Percentiles rank a stretch among this genome's conserved stretches.
phyloP scores from a whole-genome alignment of 2,797 vertebrate genomes.

The Paramormyrops hopkinsi region DNA sequence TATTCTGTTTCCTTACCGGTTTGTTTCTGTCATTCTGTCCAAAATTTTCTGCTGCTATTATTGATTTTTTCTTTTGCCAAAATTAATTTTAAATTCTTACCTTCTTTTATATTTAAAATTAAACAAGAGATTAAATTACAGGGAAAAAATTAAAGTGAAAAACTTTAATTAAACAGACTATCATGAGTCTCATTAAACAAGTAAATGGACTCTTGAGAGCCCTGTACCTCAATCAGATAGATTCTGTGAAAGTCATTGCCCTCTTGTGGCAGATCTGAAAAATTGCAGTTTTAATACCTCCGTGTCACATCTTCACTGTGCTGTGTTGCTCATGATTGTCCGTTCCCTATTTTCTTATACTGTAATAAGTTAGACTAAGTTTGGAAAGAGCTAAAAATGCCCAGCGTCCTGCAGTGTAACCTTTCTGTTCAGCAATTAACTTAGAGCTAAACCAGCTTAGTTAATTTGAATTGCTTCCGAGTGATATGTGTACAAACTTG shows the following conservation, averaged over 20 bases:
- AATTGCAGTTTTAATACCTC: background rate
- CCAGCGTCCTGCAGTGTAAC: background rate
- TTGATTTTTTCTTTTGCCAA: background rate
- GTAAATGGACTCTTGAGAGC: conserved; percentile 38
- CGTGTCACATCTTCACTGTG: background rate
- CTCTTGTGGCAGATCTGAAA: conserved; percentile 49
- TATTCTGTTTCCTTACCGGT: background rate
- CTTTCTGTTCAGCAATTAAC: background rate
- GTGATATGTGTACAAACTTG: background rate
- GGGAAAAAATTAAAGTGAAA: conserved; percentile 54
- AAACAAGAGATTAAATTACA: conserved; percentile 60
- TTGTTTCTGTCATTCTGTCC: background rate
- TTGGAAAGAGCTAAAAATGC: background rate
- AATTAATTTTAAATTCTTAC: conserved; percentile 48
- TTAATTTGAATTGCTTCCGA: conserved; percentile 1
- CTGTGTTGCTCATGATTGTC: background rate
- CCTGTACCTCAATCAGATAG: conserved; percentile 9
- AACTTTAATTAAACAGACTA: conserved; percentile 61
- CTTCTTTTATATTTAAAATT: conserved; percentile 58
- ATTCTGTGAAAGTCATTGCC: conserved; percentile 46
- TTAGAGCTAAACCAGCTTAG: background rate
- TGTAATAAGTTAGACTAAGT: background rate
- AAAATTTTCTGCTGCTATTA: background rate
- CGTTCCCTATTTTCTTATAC: background rate
- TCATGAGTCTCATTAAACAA: conserved; percentile 47